phyloP scores from a whole-genome alignment of 2,888 invertebrate genomes.

The Ochropleura plecta region DNA sequence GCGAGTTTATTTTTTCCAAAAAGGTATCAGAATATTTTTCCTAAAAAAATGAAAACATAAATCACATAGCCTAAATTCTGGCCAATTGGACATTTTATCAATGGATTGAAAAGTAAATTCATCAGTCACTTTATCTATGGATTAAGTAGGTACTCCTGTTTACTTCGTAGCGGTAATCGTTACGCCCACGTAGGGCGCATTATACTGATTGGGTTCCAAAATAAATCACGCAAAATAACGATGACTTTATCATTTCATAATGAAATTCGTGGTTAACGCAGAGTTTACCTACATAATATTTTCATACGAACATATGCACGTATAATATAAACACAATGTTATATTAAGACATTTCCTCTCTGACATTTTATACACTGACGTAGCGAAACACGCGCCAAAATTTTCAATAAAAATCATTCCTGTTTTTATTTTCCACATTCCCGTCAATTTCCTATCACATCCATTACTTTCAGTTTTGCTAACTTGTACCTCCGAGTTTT shows the following conservation, averaged over 20 bases:
- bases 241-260: not conserved
- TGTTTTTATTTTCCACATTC: constrained; percentile 46
- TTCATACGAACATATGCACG: not conserved
- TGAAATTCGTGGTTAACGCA: not conserved
- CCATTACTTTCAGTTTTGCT: constrained; percentile 69
- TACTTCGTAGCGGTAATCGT: not conserved
- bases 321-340: not conserved
- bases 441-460: constrained; percentile 61
- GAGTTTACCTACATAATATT: not conserved
- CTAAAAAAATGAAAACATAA: too few relatives aligned
- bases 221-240: not conserved
- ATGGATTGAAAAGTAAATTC: too few relatives aligned
- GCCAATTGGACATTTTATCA: too few relatives aligned
- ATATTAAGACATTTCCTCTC: not conserved
- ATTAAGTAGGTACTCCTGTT: not conserved
- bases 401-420: constrained; percentile 41
- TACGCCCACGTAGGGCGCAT: not conserved
- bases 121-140: too few relatives aligned
- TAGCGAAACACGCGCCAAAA: not conserved
- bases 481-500: constrained; percentile 61
- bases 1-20: too few relatives aligned
- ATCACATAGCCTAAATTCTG: too few relatives aligned
- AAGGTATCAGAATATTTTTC: too few relatives aligned
- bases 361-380: not conserved
- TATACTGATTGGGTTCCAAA: not conserved